Base-by-base conservation (phyloP, 2,888 invertebrate genomes). In the Trypoxylon attenuatum region DNA sequence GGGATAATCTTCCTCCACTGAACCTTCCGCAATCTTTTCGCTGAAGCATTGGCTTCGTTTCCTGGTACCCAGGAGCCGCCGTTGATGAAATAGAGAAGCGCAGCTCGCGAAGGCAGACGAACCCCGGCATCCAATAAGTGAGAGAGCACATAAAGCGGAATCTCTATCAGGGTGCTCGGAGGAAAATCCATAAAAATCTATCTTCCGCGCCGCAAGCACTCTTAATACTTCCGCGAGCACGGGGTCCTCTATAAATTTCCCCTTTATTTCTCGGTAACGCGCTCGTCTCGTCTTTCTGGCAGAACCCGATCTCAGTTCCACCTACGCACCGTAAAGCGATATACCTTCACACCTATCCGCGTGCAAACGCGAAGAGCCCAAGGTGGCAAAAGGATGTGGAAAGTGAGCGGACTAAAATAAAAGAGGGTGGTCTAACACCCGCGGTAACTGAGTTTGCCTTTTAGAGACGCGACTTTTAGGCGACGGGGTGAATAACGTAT, bases 401-500 rank as follows among this genome's bases (percentile, higher is more conserved):
- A 38, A 8, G 41, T 1, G 51, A 13, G 54, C 29, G 61, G 39
- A 67, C 62, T 62, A 61, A 72, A 65, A 52, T 41, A 46, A 41
- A 49, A 21, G 49, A 51, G 46, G 63, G 70, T 65, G 63, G 70
- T 65, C 65, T 49, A 56, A 59, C 62, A 39, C 53, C n/a, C 41
- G 63, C 33, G 33, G 33, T 79, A 79, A 80, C 70, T 71, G 78
- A 74, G 72, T 80, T 79, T 77, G 71, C 75, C 79, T 78, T 76
- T 79, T 76, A 78, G 76, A 69, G 73, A 62, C 49, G 15, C 45
- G 69, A 70, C 56, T 75, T 67, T 65, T 57, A 16, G 62, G 39
- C 39, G 38, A 43, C 54, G 66, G 69, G 69, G 55, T 80, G 79
- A 82, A 81, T 80, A 81, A 79, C 79, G 78, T 80, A 81, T 80